Evolutionary conservation across 1,140 invertebrate species (phyloP), one percentile per base, ranked within the genome.

Genomic region (Wiebesia pumilae): DNA sequence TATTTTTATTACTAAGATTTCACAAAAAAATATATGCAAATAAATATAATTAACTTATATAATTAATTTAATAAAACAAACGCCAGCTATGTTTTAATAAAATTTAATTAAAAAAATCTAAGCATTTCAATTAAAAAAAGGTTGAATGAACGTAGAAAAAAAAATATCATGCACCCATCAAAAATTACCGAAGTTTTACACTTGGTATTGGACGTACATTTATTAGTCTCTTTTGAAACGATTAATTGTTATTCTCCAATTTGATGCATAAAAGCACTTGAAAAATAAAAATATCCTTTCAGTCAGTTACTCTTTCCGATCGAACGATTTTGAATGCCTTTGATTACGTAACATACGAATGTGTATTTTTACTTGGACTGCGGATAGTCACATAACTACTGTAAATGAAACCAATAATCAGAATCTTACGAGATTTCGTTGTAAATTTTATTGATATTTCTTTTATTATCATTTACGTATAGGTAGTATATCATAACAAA

Each of bases 251-350:
- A 27, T 16, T 38, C 27, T 65, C n/a, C n/a, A 30, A 27, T 27
- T 24, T 65, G n/a, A 65, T 65, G 62, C 62, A 27, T 65, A 27
- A 65, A 65, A 27, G 62, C 62, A 65, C 62, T 65, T 65, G n/a
- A 65, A 65, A 65, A 65, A 65, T n/a, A n/a, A 65, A 6, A 27
- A 65, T 65, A 21, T 65, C 62, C 24, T 65, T 65, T 30, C 62
- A 65, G 19, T 65, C 62, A 27, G 24, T n/a, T 65, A 65, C 62
- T 65, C 51, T 47, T 73, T 83, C 67, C 81, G 69, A 54, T 83
- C 43, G 81, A 73, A 19, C 43, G 43, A 43, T 12, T 73, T 51
- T 58, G 43, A 83, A 83, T 83, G 6, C 62, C 4, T 65, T 30
- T 27, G n/a, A 21, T 65, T n/a, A 1, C 24, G 62, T 65, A n/a